Conservation (phyloP, 2,888 invertebrate species). For the Drosophila anomalata region DNA sequence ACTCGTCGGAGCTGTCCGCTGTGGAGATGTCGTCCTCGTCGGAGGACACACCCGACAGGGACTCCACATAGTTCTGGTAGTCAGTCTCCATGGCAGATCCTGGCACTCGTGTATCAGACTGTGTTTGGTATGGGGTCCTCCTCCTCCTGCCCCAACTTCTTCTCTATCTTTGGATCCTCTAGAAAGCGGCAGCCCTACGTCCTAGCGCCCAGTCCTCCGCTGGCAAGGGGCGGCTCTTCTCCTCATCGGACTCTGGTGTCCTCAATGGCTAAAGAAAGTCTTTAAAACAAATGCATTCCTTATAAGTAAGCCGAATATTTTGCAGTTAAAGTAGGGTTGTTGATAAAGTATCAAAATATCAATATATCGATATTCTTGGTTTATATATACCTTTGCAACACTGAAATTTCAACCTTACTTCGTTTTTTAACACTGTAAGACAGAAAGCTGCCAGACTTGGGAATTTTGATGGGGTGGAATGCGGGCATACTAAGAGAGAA, state of each 20-base stretch:
- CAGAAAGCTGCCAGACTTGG: too few species aligned
- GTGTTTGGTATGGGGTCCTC: constrained; percentile 6
- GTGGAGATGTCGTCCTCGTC: constrained; percentile 76
- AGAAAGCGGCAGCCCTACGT: constrained; percentile 4
- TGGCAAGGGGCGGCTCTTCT: constrained; percentile 15
- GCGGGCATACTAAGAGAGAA: too few species aligned
- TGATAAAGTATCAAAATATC: background rate
- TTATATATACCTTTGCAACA: too few species aligned
- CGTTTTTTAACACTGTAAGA: too few species aligned
- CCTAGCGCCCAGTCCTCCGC: constrained; percentile 25
- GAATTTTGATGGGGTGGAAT: too few species aligned
- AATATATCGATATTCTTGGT: background rate
- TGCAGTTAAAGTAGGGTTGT: constrained; percentile 1
- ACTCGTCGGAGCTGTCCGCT: constrained; percentile 78
- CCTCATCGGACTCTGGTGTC: constrained; percentile 18
- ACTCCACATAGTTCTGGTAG: constrained; percentile 70
- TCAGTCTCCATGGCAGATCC: constrained; percentile 71
- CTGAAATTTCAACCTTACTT: too few species aligned
- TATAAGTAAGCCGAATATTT: constrained; percentile 29
- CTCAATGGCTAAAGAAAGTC: background rate
- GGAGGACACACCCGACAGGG: constrained; percentile 73
- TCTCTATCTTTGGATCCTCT: constrained; percentile 2
- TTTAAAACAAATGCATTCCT: constrained; percentile 17
- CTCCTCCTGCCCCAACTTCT: constrained; percentile 5
- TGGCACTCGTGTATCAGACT: constrained; percentile 54